Evolutionary conservation across 2,888 invertebrate species (phyloP).

Genomic region (Imbricaverruca yamaguchii): DNA sequence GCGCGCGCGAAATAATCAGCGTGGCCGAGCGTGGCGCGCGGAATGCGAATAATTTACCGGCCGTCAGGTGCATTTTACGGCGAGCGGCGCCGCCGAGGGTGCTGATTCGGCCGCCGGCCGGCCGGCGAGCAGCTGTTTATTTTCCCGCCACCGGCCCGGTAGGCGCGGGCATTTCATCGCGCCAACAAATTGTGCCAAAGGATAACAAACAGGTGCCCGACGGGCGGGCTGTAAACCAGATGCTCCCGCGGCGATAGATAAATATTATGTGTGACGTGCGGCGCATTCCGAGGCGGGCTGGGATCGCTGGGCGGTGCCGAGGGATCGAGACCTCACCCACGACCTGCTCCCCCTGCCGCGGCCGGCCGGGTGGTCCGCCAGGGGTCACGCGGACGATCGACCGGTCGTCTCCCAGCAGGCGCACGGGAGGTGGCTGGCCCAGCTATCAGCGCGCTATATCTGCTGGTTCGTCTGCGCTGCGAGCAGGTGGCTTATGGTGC

Average conservation of each 20-base stretch:
- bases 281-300: not conserved
- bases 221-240: not conserved
- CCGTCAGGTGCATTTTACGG: not conserved
- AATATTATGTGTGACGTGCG: not conserved
- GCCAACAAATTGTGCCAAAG: slow-evolving; percentile 19
- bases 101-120: no score
- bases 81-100: no score
- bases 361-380: not conserved
- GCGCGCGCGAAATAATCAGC: not conserved
- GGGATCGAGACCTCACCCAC: not conserved
- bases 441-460: no score
- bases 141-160: not conserved
- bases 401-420: no score
- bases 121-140: not conserved
- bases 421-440: no score
- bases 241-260: not conserved
- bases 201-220: not conserved
- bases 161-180: not conserved
- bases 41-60: not conserved
- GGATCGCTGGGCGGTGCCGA: not conserved
- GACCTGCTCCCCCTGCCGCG: not conserved
- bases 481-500: no score
- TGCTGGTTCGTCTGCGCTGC: no score
- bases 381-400: not conserved
- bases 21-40: not conserved